Conservation (phyloP, 1,140 invertebrate genomes). For the Drosophila aff. region DNA sequence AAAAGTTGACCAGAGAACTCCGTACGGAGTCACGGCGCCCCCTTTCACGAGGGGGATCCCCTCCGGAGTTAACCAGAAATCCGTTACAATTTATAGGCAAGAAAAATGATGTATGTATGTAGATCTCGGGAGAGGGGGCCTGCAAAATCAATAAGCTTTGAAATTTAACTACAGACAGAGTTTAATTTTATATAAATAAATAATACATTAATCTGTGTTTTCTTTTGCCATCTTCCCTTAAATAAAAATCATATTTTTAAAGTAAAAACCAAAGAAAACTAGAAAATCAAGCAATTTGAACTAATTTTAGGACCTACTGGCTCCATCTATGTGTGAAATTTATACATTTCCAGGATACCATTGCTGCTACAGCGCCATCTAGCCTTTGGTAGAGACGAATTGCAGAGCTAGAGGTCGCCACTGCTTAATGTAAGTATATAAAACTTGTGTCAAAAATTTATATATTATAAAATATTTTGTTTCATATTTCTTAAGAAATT, state of each 20-base stretch:
- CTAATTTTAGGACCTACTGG: not conserved
- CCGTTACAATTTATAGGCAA: slow-evolving; percentile 48
- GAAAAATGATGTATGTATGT: slow-evolving; percentile 27
- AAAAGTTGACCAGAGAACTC: slow-evolving; percentile 33
- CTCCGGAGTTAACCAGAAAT: slow-evolving; percentile 32
- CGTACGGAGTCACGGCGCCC: slow-evolving; percentile 19
- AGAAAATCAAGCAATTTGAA: not conserved
- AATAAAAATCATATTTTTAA: not conserved
- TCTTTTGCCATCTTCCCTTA: not conserved
- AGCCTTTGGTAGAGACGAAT: not conserved
- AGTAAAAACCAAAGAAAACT: not conserved
- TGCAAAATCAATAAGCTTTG: not conserved
- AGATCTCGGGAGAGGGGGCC: not conserved
- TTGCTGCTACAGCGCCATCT: not conserved
- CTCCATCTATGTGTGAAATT: slow-evolving; percentile 6
- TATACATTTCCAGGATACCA: not conserved
- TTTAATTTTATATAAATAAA: not conserved
- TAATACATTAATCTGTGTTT: not conserved
- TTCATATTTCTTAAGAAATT: not conserved
- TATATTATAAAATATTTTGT: not conserved
- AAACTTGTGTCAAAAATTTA: not conserved
- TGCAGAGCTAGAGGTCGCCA: not conserved
- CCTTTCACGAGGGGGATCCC: slow-evolving; percentile 13
- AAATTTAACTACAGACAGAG: rapidly evolving
- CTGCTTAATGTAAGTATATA: not conserved